Evolutionary conservation across 2,888 invertebrate genomes (phyloP).

Genomic region (Ophion costatus): DNA sequence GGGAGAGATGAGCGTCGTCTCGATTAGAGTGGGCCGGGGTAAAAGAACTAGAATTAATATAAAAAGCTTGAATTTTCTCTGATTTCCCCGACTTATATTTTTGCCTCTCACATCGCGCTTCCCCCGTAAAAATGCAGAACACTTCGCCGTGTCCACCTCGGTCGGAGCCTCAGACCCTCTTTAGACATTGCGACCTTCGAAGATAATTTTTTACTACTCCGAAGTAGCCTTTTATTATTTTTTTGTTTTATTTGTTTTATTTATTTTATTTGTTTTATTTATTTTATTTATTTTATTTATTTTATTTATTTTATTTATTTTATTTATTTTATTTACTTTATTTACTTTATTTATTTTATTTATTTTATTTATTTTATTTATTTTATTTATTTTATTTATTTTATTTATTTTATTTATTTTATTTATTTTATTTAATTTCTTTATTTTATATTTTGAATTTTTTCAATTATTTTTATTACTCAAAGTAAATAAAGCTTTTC

Average conservation of each 20-base stretch:
- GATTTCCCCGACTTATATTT: neutral
- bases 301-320: too few species aligned
- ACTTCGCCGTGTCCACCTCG: neutral
- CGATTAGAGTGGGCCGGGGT: slow-evolving; percentile 48
- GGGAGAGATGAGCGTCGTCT: slow-evolving; percentile 46
- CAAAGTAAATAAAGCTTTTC: too few species aligned
- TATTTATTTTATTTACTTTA: too few species aligned
- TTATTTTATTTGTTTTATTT: too few species aligned
- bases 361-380: too few species aligned
- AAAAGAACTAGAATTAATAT: slow-evolving; percentile 48
- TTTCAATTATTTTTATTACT: too few species aligned
- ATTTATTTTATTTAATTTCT: too few species aligned
- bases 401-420: too few species aligned
- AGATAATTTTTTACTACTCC: neutral
- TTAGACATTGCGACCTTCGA: neutral
- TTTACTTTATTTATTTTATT: neutral
- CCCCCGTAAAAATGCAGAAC: neutral
- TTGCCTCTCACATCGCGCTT: neutral
- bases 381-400: too few species aligned
- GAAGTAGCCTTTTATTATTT: neutral
- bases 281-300: too few species aligned
- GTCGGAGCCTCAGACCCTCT: neutral
- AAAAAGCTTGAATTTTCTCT: slow-evolving; percentile 26
- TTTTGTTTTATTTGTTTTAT: neutral
- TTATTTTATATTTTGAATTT: too few species aligned